These are phyloP conservation scores for Xyrauchen texanus DNA, from an alignment of 2,113 vertebrate genomes.

Conservation along the genomic window DNA sequence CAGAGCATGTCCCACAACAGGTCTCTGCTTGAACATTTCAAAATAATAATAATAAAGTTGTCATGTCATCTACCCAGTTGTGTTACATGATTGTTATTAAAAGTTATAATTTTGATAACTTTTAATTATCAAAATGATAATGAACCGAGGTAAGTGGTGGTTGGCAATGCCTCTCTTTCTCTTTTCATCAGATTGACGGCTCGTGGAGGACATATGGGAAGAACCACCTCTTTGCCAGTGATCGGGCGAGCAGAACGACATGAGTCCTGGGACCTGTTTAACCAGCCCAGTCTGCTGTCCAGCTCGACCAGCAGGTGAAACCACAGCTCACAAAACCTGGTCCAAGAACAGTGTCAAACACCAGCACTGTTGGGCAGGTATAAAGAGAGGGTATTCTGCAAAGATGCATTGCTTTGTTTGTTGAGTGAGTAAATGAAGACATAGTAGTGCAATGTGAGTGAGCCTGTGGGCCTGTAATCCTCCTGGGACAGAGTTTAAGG, in stretches of 20 bases:
- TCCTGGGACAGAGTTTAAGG: conserved; percentile 16
- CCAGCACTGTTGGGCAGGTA: too few species aligned
- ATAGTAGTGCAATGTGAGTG: conserved; percentile 19
- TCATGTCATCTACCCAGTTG: too few species aligned
- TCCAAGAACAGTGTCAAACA: not conserved
- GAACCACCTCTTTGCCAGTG: conserved; percentile 68
- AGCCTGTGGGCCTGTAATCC: conserved; percentile 37
- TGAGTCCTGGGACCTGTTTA: conserved; percentile 68
- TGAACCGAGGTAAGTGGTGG: not conserved
- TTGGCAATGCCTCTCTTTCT: not conserved
- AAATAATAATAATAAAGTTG: too few species aligned
- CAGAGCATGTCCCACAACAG: too few species aligned
- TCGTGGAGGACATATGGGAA: conserved; percentile 57
- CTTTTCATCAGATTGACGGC: conserved; percentile 63
- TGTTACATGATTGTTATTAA: not conserved
- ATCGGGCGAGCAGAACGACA: conserved; percentile 61
- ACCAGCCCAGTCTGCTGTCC: conserved; percentile 40
- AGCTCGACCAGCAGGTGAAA: conserved; percentile 63
- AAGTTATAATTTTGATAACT: not conserved
- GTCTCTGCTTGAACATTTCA: too few species aligned
- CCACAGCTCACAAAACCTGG: not conserved
- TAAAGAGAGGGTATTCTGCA: not conserved
- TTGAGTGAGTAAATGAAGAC: conserved; percentile 7
- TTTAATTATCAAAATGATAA: too few species aligned
- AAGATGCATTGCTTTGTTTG: conserved; percentile 5